Percentiles rank a stretch among this genome's conserved stretches.
Conservation (phyloP, 2,113 vertebrate genomes). For the Epinephelus fuscoguttatus region DNA sequence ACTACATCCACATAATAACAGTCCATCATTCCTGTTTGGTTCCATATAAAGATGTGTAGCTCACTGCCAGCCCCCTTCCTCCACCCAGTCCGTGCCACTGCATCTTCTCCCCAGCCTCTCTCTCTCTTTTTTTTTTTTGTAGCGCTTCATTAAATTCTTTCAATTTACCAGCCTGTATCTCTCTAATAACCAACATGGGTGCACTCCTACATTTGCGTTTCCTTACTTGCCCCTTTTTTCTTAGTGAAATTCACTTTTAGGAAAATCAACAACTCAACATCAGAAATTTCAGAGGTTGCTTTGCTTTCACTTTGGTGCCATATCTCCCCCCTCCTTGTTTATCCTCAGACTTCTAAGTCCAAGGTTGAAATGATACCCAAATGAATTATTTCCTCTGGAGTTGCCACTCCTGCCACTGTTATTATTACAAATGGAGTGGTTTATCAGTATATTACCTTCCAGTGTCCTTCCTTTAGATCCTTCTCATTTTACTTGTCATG, state of each 20-base stretch:
- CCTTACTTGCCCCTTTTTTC: conserved; percentile 28
- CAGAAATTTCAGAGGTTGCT: conserved; percentile 27
- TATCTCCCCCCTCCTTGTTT: conserved; percentile 29
- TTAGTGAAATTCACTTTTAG: conserved; percentile 27
- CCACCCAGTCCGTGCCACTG: not conserved
- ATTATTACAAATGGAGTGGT: conserved; percentile 70
- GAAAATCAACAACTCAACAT: conserved; percentile 17
- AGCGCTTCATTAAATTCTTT: conserved; percentile 58
- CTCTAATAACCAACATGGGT: conserved; percentile 46
- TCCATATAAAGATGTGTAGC: conserved; percentile 42
- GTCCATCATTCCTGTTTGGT: conserved; percentile 59
- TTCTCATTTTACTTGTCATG: conserved; percentile 67
- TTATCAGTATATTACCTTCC: conserved; percentile 69
- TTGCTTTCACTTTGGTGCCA: conserved; percentile 27
- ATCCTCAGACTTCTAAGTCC: conserved; percentile 39
- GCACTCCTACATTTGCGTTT: conserved; percentile 39
- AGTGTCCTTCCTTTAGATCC: conserved; percentile 66
- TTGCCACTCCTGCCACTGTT: conserved; percentile 57
- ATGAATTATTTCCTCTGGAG: conserved; percentile 62
- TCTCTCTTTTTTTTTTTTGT: conserved; percentile 9
- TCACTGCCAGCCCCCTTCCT: not conserved
- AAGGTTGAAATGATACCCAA: conserved; percentile 65
- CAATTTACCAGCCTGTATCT: conserved; percentile 59
- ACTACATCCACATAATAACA: conserved; percentile 65
- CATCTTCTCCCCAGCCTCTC: conserved; percentile 11